Base-by-base conservation (phyloP, 2,888 invertebrate genomes). In the Thera britannica region DNA sequence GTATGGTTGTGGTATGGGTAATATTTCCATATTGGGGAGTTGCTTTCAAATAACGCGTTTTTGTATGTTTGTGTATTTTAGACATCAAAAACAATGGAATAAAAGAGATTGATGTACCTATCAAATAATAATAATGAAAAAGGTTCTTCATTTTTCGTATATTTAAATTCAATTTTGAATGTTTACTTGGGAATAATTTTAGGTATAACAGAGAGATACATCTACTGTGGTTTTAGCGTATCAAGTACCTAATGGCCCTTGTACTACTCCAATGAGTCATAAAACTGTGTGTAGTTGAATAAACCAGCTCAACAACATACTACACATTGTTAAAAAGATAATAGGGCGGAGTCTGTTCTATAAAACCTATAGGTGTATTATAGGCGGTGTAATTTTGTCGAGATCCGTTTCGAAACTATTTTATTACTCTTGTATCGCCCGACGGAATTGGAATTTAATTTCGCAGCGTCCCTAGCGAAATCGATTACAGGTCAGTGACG, bases 381-480 rank as follows among this genome's bases (percentile, higher is more conserved):
- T 49, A 65, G 51, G 44, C 41, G 63, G 46, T 66, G 62, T 72
- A 65, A 69, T 68, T 76, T 73, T 68, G 70, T 58, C 64, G 58
- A 70, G 73, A 67, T 67, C 65, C 70, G 69, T 69, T 64, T 55
- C 55, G 55, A 63, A 72, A 74, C 74, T 72, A 74, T 72, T 74
- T 74, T 74, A 75, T 72, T 70, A 65, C 72, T 70, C 62, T 72
- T 63, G 74, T 74, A 70, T 70, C 67, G 59, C 60, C 61, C 70
- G 65, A 73, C 72, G 64, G 72, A 72, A 72, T 69, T 71, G 72
- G 77, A 80, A 81, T 83, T 81, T 79, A 77, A 83, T 79, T 79
- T 77, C 72, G 70, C 72, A 71, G 58, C 65, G 72, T 72, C 74
- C 75, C 68, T 66, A 69, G 72, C 62, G 68, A 75, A 78, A 75